Conservation (phyloP, 2,113 vertebrate species). For the Leptobrachium leishanense region DNA sequence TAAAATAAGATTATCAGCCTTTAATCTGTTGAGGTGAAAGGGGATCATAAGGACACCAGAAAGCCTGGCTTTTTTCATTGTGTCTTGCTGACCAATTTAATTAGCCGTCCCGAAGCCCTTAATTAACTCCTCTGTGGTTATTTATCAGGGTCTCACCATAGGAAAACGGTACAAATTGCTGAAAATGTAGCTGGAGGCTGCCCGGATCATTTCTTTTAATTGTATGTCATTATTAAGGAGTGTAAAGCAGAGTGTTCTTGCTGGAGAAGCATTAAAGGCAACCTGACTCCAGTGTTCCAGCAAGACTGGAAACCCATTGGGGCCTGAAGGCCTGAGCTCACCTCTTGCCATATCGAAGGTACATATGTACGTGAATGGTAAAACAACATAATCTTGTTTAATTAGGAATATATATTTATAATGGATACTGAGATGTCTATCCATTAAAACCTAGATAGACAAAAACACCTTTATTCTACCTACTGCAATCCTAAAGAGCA, state of each 20-base stretch:
- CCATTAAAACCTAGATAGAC: no score
- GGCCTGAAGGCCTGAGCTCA: no score
- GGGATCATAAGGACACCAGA: not conserved
- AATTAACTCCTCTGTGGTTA: conserved; percentile 18
- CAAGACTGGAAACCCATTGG: not conserved
- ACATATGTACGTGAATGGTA: no score
- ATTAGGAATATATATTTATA: no score
- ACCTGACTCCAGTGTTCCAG: not conserved
- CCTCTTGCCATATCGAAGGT: no score
- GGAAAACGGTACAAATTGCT: conserved; percentile 3
- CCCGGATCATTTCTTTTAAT: not conserved
- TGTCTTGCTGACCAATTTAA: conserved; percentile 16
- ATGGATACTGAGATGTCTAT: no score
- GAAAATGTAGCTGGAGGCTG: not conserved
- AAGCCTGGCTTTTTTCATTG: conserved; percentile 4
- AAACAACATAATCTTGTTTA: no score
- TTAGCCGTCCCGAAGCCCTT: conserved; percentile 3
- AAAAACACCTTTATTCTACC: no score
- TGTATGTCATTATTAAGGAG: not conserved
- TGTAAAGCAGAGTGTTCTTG: not conserved
- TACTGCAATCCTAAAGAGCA: no score
- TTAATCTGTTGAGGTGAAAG: not conserved
- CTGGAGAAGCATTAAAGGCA: not conserved
- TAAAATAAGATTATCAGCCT: not conserved
- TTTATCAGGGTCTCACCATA: conserved; percentile 16